Percentiles rank a stretch among this genome's conserved stretches.
Evolutionary conservation across 30 jellyfish, hydroid and myxozoan genomes (phyloP).

Genomic region (Aurelia sp.): DNA sequence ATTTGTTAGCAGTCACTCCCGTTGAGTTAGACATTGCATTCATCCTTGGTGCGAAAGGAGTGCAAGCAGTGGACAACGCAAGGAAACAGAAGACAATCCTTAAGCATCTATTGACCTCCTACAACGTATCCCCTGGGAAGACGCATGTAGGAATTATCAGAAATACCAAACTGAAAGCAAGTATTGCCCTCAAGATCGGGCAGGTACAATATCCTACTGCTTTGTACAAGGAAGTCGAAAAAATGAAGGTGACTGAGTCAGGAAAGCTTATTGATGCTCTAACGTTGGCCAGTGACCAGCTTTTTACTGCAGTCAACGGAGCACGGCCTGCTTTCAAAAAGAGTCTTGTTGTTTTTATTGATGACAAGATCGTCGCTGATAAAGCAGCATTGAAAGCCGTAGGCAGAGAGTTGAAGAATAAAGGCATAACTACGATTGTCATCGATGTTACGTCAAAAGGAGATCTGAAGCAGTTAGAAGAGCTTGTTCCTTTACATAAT

Average conservation of each 20-base stretch:
- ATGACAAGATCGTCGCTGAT: conserved; percentile 28
- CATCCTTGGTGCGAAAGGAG: conserved; percentile 60
- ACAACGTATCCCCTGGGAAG: conserved; percentile 55
- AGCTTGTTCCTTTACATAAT: conserved; percentile 27
- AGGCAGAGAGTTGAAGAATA: conserved; percentile 21
- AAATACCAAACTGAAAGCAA: conserved; percentile 38
- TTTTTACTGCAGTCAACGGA: conserved; percentile 60
- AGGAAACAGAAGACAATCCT: conserved; percentile 51
- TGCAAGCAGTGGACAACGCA: conserved; percentile 17
- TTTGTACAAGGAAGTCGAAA: conserved; percentile 6
- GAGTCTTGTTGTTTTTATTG: conserved; percentile 65
- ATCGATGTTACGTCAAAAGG: conserved; percentile 57
- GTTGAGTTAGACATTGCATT: conserved; percentile 71
- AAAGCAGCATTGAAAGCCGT: conserved; percentile 19
- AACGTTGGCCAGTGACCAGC: conserved; percentile 8
- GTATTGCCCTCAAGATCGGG: conserved; percentile 34
- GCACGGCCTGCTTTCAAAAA: conserved; percentile 71
- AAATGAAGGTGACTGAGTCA: background rate
- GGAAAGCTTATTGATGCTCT: conserved; percentile 25
- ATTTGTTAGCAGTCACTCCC: conserved; percentile 6
- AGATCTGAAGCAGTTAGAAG: background rate
- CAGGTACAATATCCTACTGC: conserved; percentile 5
- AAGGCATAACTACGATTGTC: conserved; percentile 59
- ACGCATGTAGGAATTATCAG: conserved; percentile 78
- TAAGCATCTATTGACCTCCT: conserved; percentile 63